These are phyloP conservation scores for Tanypteryx hageni DNA, from an alignment of 2,888 invertebrate species.

Conservation along the genomic window DNA sequence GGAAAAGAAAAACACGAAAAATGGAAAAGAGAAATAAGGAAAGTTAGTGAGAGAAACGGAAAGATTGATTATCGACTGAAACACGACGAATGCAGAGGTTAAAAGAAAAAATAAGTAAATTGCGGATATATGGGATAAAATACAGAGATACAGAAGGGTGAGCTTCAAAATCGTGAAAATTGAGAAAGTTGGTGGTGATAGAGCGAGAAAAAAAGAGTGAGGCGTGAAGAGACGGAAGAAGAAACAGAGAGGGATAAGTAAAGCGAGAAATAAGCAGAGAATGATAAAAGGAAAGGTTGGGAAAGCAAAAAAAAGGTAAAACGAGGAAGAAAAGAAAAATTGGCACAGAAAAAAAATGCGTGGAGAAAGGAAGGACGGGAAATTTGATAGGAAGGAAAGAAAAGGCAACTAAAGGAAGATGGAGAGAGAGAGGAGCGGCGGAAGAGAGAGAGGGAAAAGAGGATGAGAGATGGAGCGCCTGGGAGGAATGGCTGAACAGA, in stretches of 20 bases:
- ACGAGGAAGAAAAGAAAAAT: background rate
- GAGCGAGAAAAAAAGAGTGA: background rate
- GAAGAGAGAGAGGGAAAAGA: background rate
- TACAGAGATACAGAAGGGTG: too few relatives aligned
- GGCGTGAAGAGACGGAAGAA: background rate
- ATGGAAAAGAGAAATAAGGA: background rate
- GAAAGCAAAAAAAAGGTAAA: too few relatives aligned
- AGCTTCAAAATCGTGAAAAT: background rate
- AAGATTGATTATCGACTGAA: background rate
- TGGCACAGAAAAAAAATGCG: background rate
- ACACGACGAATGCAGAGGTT: background rate
- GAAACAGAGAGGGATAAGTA: background rate
- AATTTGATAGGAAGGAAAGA: background rate
- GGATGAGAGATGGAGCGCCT: background rate
- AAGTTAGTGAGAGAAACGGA: background rate
- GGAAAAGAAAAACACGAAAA: background rate
- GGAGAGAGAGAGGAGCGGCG: background rate
- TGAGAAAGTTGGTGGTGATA: background rate
- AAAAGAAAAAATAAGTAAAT: background rate
- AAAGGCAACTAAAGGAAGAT: background rate
- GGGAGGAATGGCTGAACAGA: background rate
- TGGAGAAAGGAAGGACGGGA: background rate
- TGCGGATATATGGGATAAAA: background rate
- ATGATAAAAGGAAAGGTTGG: background rate
- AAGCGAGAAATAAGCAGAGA: background rate